Evolutionary conservation across 2,888 invertebrate species (phyloP).

Genomic region (Agonopterix alstromeriana): DNA sequence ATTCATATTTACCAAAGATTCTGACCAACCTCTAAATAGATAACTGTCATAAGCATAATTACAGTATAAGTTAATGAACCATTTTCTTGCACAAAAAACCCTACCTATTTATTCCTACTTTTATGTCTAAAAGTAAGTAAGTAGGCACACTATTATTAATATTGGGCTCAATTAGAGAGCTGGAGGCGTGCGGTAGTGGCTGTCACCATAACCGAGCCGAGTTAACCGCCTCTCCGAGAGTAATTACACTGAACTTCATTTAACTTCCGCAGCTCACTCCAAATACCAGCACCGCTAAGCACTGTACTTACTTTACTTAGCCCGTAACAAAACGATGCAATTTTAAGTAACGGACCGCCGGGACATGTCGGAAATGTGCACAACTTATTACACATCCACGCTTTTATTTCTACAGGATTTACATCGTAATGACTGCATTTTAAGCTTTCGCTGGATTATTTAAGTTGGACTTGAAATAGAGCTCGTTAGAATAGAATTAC

Average conservation of each 20-base stretch:
- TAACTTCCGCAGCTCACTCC: slow-evolving; percentile 67
- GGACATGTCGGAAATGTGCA: slow-evolving; percentile 30
- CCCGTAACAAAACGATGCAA: slow-evolving; percentile 64
- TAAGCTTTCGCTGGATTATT: neutral
- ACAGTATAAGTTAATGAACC: too few species aligned
- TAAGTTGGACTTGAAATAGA: too few species aligned
- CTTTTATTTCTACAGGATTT: slow-evolving; percentile 16
- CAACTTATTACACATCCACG: slow-evolving; percentile 20
- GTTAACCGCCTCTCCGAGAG: slow-evolving; percentile 64
- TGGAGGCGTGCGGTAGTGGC: slow-evolving; percentile 26
- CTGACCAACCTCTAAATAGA: too few species aligned
- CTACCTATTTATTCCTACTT: slow-evolving; percentile 1
- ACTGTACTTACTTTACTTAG: slow-evolving; percentile 62
- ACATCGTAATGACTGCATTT: slow-evolving; percentile 7
- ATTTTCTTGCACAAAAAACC: too few species aligned
- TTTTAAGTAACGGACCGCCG: slow-evolving; percentile 57
- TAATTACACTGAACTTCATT: slow-evolving; percentile 71
- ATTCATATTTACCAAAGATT: too few species aligned
- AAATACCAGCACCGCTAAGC: slow-evolving; percentile 65
- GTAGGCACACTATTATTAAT: slow-evolving; percentile 32
- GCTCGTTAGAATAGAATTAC: too few species aligned
- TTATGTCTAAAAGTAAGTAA: slow-evolving; percentile 9
- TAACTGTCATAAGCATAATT: too few species aligned
- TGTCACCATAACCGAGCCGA: slow-evolving; percentile 58
- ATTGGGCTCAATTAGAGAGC: slow-evolving; percentile 40